These are phyloP conservation scores for Anguilla megastoma DNA, from an alignment of 2,797 vertebrate species.

Conservation along the genomic window DNA sequence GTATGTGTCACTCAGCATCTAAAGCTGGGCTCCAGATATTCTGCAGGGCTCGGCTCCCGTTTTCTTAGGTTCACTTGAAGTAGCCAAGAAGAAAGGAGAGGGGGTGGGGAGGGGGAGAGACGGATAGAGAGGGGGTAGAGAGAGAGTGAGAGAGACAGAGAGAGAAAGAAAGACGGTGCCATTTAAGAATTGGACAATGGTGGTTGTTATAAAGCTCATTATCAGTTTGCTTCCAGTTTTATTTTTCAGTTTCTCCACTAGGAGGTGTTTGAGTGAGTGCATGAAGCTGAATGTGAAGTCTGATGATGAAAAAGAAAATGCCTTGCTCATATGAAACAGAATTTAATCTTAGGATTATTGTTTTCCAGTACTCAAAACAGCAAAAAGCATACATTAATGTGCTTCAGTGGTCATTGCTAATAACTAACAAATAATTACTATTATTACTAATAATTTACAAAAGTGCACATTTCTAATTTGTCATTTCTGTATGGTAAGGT, in stretches of 20 bases:
- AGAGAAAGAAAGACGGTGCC: slow-evolving; percentile 21
- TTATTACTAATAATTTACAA: not conserved
- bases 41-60: slow-evolving; percentile 60
- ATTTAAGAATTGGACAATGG: slow-evolving; percentile 20
- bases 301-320: slow-evolving; percentile 6
- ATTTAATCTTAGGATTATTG: not conserved
- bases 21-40: slow-evolving; percentile 65
- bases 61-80: slow-evolving; percentile 43
- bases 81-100: slow-evolving; percentile 36
- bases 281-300: slow-evolving; percentile 35
- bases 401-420: not conserved
- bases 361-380: not conserved
- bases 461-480: not conserved
- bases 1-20: slow-evolving; percentile 75
- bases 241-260: slow-evolving; percentile 68
- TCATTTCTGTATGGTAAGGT: not conserved
- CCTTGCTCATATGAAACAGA: slow-evolving; percentile 63
- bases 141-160: slow-evolving; percentile 1
- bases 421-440: not conserved
- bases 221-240: slow-evolving; percentile 58
- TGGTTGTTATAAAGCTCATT: slow-evolving; percentile 35
- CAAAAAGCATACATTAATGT: not conserved
- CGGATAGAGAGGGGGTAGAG: slow-evolving; percentile 29
- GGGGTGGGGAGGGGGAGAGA: slow-evolving; percentile 36
- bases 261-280: slow-evolving; percentile 64